Evolutionary conservation across 2,888 invertebrate species (phyloP), one percentile per base, ranked within the genome.

Genomic region (Fragum whitleyi): DNA sequence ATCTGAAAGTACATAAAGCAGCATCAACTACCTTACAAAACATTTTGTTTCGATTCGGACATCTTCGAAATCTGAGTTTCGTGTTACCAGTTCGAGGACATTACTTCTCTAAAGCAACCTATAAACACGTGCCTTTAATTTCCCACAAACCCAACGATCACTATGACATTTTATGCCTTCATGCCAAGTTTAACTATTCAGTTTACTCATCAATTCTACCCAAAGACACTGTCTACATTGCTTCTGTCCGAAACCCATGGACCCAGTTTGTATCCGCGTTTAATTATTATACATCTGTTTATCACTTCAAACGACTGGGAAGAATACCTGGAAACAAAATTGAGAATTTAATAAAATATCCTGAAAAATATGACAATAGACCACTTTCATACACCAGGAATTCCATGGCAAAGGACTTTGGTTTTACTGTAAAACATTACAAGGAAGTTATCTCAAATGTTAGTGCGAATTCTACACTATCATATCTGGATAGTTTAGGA

Each of bases 381-480:
- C 29, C 53, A 19, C 21, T 69, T 3, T 69, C 69, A 16, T 53
- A 69, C 14, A 69, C 69, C 1, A 69, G 51, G 69, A 69, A 69
- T 51, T 69, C 69, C 7, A 69, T 69, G 69, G 69, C 69, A 19
- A 51, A 53, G 28, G 69, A 69, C 9, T 69, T 69, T 28, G 69
- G 69, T 11, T 69, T 69, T 51, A 51, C 11, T 3, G 9, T 7
- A 23, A 42, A 21, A 14, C 67, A 67, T 42, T 67, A 67, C 23
- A 23, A 42, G 2, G 67, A 67, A n/a, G 23, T 23, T 6, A 42
- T 7, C 7, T 26, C 42, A 3, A 16, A 3, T 21, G 19, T 19
- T 9, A 42, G 21, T 29, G 14, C 55, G 61, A 61, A 21, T 28
- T 5, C n/a, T 16, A 47, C 69, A 51, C 51, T 26, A 0, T 1